A percentile compares a stretch with the other conserved stretches of the same genome.
phyloP scores from a whole-genome alignment of 1,140 invertebrate species.

The Stegodyphus dumicola region DNA sequence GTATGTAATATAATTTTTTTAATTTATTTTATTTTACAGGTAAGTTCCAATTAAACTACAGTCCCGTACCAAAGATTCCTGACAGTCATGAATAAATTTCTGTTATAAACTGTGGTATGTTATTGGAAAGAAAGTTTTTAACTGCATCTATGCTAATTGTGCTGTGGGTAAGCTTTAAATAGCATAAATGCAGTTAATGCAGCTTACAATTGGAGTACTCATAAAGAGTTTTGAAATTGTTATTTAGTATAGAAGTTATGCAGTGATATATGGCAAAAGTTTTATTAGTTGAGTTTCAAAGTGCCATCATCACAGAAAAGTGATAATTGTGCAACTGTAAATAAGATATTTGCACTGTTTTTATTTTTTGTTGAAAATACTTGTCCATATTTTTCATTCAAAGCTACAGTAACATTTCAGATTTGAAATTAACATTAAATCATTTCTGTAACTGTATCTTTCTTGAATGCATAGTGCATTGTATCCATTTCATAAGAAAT shows the following conservation, averaged over 20 bases:
- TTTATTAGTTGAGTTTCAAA: background rate
- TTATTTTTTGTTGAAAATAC: no score
- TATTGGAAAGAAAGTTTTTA: background rate
- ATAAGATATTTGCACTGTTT: no score
- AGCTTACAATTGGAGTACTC: background rate
- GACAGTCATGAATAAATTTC: conserved; percentile 52
- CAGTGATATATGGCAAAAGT: background rate
- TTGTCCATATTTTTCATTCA: no score
- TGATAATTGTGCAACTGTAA: no score
- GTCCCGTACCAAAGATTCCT: conserved; percentile 45
- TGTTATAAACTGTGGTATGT: background rate
- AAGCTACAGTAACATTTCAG: no score
- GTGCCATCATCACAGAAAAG: background rate
- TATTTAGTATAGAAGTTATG: background rate
- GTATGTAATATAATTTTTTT: background rate
- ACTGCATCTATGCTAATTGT: background rate
- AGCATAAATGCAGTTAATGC: conserved; percentile 1
- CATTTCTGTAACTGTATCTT: background rate
- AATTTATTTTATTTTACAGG: conserved; percentile 31
- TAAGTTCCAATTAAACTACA: conserved; percentile 50
- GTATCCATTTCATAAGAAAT: background rate
- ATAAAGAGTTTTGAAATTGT: background rate
- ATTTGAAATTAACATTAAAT: background rate
- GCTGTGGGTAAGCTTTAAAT: background rate
- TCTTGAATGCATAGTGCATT: background rate